Base-by-base conservation (phyloP, 2,113 vertebrate species). In the Chrysochloris asiatica region DNA sequence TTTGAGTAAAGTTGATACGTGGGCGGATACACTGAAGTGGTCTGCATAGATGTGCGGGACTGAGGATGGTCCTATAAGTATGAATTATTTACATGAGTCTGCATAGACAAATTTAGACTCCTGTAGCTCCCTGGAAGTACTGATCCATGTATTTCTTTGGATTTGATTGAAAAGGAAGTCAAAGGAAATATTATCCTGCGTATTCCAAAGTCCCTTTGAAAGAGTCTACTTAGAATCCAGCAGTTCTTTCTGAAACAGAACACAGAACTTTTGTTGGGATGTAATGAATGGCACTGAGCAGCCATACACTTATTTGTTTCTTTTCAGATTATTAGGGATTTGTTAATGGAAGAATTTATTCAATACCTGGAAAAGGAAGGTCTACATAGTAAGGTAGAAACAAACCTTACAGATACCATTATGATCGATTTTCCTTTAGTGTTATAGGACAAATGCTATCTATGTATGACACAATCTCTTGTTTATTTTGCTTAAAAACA, bases 261-360 rank as follows among this genome's bases (percentile, higher is more conserved):
- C 38, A 41, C 36, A 80, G 67, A 85, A 59, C 10, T 85, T 67
- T 92, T 75, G 63, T 36, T 43, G 56, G 90, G 56, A 59, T 91
- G 72, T 93, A 71, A n/a, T 80, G 65, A 90, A 69, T 63, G 81
- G n/a, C 65, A 76, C 21, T 38, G 24, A 82, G 2, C 26, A 73
- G 69, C 12, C 11, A 56, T n/a, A 83, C 36, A 12, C 47, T 50
- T 10, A 10, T 61, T 50, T 12, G 41, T 10, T 89, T 21, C 41
- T 92, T 90, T 73, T 93, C 38, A 77, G 28, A 83, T 76, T 85
- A 71, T 85, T 81, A 88, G 19, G 45, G 79, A 81, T 80, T 77
- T 33, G 10, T 16, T 61, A 71, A 54, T 71, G 36, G 67, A 84
- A 87, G 6, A 45, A 19, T 81, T 90, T 16, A 56, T 45, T 48